Percentiles rank a stretch among this genome's conserved stretches.
Conservation (phyloP, 2,797 vertebrate species). For the Pagetopsis macropterus region DNA sequence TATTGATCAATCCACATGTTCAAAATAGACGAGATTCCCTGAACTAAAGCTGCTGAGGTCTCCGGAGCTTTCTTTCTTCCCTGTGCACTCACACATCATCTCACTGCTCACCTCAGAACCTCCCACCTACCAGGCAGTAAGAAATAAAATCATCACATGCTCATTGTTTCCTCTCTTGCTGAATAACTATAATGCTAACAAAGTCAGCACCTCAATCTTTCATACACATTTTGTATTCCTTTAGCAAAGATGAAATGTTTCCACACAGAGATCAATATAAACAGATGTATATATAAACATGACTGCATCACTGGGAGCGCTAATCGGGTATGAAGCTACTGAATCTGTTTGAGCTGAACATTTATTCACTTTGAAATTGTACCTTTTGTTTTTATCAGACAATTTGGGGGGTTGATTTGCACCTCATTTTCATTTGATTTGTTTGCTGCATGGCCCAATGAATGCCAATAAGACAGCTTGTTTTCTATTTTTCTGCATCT, state of each 20-base stretch:
- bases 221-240: constrained; percentile 30
- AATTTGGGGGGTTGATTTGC: not conserved
- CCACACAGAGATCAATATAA: constrained; percentile 60
- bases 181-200: constrained; percentile 31
- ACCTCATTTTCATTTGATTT: constrained; percentile 14
- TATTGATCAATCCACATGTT: constrained; percentile 12
- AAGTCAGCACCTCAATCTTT: constrained; percentile 31
- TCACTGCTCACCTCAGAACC: constrained; percentile 41
- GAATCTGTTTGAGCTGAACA: constrained; percentile 12
- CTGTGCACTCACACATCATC: constrained; percentile 13
- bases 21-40: constrained; percentile 44
- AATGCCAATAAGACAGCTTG: not conserved
- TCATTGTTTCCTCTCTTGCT: constrained; percentile 35
- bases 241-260: constrained; percentile 49
- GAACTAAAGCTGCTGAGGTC: constrained; percentile 32
- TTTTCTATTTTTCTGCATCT: not conserved
- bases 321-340: constrained; percentile 47
- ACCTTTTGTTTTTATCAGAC: constrained; percentile 9
- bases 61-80: constrained; percentile 41
- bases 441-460: not conserved
- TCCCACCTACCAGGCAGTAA: constrained; percentile 57
- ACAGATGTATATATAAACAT: constrained; percentile 43
- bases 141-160: constrained; percentile 52
- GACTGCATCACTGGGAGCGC: constrained; percentile 22
- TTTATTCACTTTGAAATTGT: constrained; percentile 14